Base-by-base conservation (phyloP, 1,140 invertebrate genomes). In the Muscidifurax raptorellus region DNA sequence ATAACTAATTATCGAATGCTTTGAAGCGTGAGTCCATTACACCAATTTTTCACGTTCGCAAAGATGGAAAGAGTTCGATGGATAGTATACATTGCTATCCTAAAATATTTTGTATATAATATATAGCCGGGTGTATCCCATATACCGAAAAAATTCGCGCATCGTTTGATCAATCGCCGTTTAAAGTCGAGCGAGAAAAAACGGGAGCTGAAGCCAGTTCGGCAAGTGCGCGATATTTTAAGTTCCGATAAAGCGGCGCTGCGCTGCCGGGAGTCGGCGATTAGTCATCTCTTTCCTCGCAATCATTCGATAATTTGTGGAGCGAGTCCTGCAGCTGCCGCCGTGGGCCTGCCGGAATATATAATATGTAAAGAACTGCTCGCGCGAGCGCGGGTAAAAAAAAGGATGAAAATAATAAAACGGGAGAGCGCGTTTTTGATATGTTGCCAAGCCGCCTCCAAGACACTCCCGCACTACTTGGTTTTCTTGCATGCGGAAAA, bases 361-460 rank as follows among this genome's bases (percentile, higher is more conserved):
- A n/a, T n/a, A n/a, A n/a, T n/a, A n/a, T n/a, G n/a, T n/a, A 76
- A 76, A 27, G n/a, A 44, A 18, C 18, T 10, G 15, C 32, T 12
- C 15, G 18, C 36, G 7, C 7, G 36, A 32, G 69, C 13, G 7
- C 7, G 36, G 18, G 69, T 7, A 71, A 18, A 67, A 25, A 25
- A 47, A 66, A 59, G 52, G 1, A 13, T 12, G 13, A 47, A 18
- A 79, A 27, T 71, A 77, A 59, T 66, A 27, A 78, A 52, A 66
- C 12, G 47, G 72, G 72, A 59, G 59, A 79, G 32, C 78, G 66
- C 71, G 78, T 76, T 88, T 87, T 90, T 90, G 89, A 91, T 86
- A 89, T 85, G 86, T 78, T 90, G 90, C 89, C 90, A 90, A 89
- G 89, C 80, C 9, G 89, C 80, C 83, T 81, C 25, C 82, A 86